A percentile compares a stretch with the other conserved stretches of the same genome.
phyloP scores from a whole-genome alignment of 2,113 vertebrate genomes.

The Gulo gulo region DNA sequence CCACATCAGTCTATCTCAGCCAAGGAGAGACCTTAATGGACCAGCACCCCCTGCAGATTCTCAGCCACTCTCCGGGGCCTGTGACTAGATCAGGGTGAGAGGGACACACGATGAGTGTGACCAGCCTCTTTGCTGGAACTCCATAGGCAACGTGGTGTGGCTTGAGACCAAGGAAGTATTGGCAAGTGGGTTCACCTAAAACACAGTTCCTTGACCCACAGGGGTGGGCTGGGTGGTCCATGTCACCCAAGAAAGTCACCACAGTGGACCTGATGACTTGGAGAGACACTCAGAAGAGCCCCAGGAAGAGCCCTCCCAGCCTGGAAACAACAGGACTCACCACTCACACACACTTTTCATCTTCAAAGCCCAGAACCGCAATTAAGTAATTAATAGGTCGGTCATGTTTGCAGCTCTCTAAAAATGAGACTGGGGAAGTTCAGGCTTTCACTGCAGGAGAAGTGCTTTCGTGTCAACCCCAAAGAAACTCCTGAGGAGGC shows the following conservation, averaged over 20 bases:
- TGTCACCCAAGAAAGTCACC: neutral
- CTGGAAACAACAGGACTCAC: neutral
- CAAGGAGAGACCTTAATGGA: neutral
- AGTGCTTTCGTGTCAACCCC: neutral
- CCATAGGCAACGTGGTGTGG: neutral
- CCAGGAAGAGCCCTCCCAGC: neutral
- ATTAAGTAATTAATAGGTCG: slow-evolving; percentile 54
- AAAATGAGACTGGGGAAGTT: neutral
- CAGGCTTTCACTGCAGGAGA: slow-evolving; percentile 14
- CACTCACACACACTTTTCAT: neutral
- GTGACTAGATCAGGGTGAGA: neutral
- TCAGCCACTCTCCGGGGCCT: neutral
- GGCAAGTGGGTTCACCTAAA: neutral
- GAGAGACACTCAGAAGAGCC: neutral
- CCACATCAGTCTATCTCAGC: accelerated
- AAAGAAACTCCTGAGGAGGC: neutral
- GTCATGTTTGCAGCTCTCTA: neutral
- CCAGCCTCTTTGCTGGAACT: too few species aligned
- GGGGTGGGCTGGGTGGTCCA: neutral
- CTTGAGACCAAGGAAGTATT: neutral
- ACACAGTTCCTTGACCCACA: neutral
- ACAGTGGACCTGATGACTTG: neutral
- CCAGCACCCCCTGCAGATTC: neutral
- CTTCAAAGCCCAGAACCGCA: slow-evolving; percentile 55
- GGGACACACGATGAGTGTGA: accelerated